phyloP scores from a whole-genome alignment of 2,113 vertebrate genomes.

The Brachypteracias leptosomus region DNA sequence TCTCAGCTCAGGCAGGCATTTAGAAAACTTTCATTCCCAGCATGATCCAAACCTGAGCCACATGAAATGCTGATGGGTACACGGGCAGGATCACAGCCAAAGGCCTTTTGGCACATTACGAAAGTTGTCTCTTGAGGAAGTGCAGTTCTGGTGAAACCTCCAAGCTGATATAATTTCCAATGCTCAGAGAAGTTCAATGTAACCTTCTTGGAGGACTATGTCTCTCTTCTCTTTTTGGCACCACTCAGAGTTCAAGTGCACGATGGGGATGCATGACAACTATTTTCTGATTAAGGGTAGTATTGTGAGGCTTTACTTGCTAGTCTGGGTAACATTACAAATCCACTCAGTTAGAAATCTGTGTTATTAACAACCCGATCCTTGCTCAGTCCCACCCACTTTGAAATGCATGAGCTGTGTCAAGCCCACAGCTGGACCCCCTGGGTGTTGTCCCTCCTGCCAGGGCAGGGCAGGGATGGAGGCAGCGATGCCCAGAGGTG shows the following conservation, averaged over 20 bases:
- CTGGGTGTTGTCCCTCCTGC: accelerated
- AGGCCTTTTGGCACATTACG: background rate
- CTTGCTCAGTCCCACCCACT: background rate
- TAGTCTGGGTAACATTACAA: background rate
- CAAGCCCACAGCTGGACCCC: background rate
- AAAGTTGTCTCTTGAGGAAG: background rate
- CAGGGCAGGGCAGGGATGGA: background rate
- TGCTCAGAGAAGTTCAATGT: background rate
- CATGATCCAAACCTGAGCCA: accelerated
- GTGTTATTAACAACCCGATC: background rate
- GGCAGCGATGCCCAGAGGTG: background rate
- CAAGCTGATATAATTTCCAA: background rate
- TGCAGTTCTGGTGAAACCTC: background rate
- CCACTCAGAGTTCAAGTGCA: background rate
- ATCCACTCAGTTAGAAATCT: background rate
- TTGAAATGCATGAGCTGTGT: background rate
- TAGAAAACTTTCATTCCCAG: background rate
- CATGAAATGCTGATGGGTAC: background rate
- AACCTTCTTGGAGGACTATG: background rate
- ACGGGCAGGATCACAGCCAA: background rate
- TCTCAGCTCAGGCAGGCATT: background rate
- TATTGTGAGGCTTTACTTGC: background rate
- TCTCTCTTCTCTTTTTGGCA: background rate
- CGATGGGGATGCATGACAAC: background rate
- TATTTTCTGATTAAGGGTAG: background rate